A percentile compares a stretch with the other conserved stretches of the same genome.
phyloP scores from a whole-genome alignment of 1,140 invertebrate genomes.

The Lepidurus arcticus region DNA sequence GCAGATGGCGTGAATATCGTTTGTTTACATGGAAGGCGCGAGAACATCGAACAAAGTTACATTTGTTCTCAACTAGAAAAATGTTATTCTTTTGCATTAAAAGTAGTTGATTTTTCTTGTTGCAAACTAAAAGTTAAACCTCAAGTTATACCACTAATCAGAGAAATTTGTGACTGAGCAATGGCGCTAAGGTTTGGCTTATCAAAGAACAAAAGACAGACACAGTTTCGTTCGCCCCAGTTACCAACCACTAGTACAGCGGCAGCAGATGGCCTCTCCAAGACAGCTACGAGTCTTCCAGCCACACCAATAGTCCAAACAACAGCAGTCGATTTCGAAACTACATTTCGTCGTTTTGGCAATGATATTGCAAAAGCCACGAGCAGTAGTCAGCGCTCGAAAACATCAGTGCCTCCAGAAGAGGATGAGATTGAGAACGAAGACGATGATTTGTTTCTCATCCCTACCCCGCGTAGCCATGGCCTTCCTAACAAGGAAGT shows the following conservation, averaged over 20 bases:
- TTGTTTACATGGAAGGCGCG: too few relatives aligned
- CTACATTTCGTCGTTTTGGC: background rate
- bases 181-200: background rate
- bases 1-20: too few relatives aligned
- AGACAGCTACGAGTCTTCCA: background rate
- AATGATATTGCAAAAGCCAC: too few relatives aligned
- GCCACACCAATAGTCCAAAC: background rate
- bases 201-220: slow-evolving; percentile 7
- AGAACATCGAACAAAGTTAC: too few relatives aligned
- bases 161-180: background rate
- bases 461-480: background rate
- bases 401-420: background rate
- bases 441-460: background rate
- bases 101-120: too few relatives aligned
- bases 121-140: too few relatives aligned
- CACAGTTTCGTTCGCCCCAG: background rate
- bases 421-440: background rate
- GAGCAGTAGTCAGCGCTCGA: too few relatives aligned
- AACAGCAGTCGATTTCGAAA: background rate
- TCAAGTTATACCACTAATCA: too few relatives aligned
- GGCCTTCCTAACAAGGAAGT: background rate
- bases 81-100: too few relatives aligned
- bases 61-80: too few relatives aligned
- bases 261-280: background rate
- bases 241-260: background rate